Conservation (phyloP, 2,113 vertebrate species). For the Rhombomys opimus region DNA sequence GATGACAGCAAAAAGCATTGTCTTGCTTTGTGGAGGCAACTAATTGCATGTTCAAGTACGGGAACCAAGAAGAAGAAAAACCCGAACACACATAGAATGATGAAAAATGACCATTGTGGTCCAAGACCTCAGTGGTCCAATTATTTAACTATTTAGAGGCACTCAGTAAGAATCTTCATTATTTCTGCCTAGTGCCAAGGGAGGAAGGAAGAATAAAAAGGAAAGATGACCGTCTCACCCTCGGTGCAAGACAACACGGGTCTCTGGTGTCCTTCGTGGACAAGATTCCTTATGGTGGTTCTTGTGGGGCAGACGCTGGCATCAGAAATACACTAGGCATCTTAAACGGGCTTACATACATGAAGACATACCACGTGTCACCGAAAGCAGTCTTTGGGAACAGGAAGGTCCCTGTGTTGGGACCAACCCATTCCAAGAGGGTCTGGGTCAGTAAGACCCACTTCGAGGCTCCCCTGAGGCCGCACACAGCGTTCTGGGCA, state of each 20-base stretch:
- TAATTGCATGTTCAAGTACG: constrained; percentile 68
- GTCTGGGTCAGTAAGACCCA: neutral
- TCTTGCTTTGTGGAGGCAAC: constrained; percentile 70
- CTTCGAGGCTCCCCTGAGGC: neutral
- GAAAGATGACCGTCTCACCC: constrained; percentile 1
- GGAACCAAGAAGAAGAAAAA: constrained; percentile 40
- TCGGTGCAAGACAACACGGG: neutral
- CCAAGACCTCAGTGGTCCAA: constrained; percentile 61
- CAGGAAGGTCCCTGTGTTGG: neutral
- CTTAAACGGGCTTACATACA: neutral
- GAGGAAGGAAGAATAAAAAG: neutral
- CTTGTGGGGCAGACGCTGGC: constrained; percentile 36
- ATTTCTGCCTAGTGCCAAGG: constrained; percentile 24
- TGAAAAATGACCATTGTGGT: constrained; percentile 59
- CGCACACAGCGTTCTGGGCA: neutral
- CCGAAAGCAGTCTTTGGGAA: neutral
- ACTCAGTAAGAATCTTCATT: constrained; percentile 57
- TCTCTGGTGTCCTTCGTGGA: constrained; percentile 49
- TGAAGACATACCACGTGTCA: constrained; percentile 5
- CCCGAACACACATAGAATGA: constrained; percentile 41
- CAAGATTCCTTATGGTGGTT: constrained; percentile 22
- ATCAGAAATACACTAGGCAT: constrained; percentile 18
- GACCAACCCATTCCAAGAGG: neutral
- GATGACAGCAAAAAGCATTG: constrained; percentile 64
- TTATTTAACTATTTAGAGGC: constrained; percentile 69